phyloP scores from a whole-genome alignment of 2,888 invertebrate species.

The Drosophila diplacantha region DNA sequence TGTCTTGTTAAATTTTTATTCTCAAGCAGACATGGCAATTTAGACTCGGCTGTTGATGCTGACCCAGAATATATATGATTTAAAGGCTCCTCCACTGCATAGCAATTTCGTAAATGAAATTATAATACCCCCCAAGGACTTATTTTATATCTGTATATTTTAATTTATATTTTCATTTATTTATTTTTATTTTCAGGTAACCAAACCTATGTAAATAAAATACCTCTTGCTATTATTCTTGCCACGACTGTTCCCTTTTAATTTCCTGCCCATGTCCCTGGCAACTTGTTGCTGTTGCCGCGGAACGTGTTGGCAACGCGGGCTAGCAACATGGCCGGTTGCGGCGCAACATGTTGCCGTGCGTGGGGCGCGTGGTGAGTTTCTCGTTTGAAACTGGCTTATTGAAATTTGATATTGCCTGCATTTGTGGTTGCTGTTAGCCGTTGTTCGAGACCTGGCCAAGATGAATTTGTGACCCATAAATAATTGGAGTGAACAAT shows the following conservation, averaged over 20 bases:
- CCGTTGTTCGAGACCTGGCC: constrained; percentile 16
- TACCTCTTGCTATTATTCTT: background rate
- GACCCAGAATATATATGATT: background rate
- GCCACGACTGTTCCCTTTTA: background rate
- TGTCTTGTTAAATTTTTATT: no score
- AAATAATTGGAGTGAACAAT: constrained; percentile 69
- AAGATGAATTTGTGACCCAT: constrained; percentile 58
- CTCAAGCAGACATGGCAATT: no score
- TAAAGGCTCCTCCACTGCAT: background rate
- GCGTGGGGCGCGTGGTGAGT: constrained; percentile 6
- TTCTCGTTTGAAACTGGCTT: constrained; percentile 12
- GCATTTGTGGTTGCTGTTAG: constrained; percentile 16
- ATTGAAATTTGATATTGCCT: constrained; percentile 47
- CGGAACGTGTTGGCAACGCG: background rate
- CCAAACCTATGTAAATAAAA: background rate
- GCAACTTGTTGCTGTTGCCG: background rate
- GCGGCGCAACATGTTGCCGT: constrained; percentile 12
- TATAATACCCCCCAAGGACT: background rate
- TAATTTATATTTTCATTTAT: no score
- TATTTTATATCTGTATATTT: no score
- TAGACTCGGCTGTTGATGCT: no score
- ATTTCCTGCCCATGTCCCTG: background rate
- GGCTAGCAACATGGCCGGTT: background rate
- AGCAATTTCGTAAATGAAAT: background rate
- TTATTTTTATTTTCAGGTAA: no score